Conservation (phyloP, 2,888 invertebrate genomes). For the Oeneis ivallda region DNA sequence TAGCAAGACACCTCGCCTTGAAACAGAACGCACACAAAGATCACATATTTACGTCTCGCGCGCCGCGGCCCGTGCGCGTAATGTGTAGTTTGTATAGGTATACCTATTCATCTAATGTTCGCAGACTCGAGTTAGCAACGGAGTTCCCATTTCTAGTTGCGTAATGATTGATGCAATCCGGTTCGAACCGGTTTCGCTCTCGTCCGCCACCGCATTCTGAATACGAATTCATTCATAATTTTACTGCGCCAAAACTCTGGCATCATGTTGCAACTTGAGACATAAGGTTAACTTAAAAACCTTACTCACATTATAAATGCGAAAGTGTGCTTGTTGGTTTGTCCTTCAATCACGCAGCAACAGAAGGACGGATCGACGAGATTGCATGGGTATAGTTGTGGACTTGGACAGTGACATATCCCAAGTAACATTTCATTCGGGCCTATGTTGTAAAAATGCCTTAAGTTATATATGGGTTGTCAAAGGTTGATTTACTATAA, state of each 20-base stretch:
- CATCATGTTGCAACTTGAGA: not conserved
- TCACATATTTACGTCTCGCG: too few species aligned
- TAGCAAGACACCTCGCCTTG: not conserved
- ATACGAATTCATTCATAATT: slow-evolving; percentile 36
- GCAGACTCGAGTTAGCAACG: slow-evolving; percentile 22
- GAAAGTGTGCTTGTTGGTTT: too few species aligned
- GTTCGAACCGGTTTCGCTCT: slow-evolving; percentile 39
- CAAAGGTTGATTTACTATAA: too few species aligned
- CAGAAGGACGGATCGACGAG: too few species aligned
- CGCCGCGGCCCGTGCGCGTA: not conserved
- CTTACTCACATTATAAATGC: too few species aligned
- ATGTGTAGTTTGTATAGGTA: slow-evolving; percentile 10
- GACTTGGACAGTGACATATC: too few species aligned
- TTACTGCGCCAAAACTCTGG: slow-evolving; percentile 8
- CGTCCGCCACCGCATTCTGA: slow-evolving; percentile 27
- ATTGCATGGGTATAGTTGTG: too few species aligned
- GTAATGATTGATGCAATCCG: slow-evolving; percentile 35
- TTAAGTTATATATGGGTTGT: too few species aligned
- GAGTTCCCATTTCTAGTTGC: slow-evolving; percentile 38
- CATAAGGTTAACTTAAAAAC: too few species aligned
- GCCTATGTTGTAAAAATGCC: too few species aligned
- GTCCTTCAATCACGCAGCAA: too few species aligned
- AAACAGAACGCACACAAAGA: not conserved
- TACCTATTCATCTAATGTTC: slow-evolving; percentile 19
- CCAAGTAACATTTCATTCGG: too few species aligned